Evolutionary conservation across 2,113 vertebrate species (phyloP), one percentile per base, ranked within the genome.

Genomic region (Burhinus oedicnemus): DNA sequence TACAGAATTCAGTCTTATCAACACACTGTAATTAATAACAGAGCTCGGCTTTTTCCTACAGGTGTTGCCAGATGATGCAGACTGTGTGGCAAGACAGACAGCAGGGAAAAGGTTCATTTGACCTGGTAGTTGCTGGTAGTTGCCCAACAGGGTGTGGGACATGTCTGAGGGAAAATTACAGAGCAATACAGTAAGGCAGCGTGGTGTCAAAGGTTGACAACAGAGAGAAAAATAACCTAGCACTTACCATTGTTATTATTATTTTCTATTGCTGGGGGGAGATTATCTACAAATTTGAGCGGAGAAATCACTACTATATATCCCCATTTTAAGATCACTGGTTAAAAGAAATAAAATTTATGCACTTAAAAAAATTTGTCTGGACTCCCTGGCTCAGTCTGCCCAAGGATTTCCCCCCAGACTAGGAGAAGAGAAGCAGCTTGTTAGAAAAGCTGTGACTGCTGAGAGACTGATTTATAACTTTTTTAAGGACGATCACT

Each of bases 201-300:
- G 5, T 80, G 15, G 23, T 55, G 29, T 68, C 34, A 90, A 83
- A 83, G 6, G 19, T 15, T 85, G 52, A 58, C 58, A 42, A 83
- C 10, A 60, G 18, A 71, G 32, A 15, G 75, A 81, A 77, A 52
- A 36, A 0, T 5, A 8, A 47, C 27, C 12, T 57, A 47, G 23
- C 5, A 54, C 0, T 1, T 7, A 36, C 42, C 3, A 27, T 30
- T 22, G 3, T 15, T 29, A 15, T 15, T 30, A 5, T 34, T 51
- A 17, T 58, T 45, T 64, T 60, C 4, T 4, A 36, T 38, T 60
- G 5, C 12, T 79, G 3, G 2, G 2, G 8, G 17, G 9, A 75
- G 20, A 29, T 51, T 34, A 58, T 22, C 17, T 54, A 55, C 20
- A 80, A 83, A 60, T 51, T 1, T 42, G 23, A 69, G 11, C 8